Base-by-base conservation (phyloP, 2,888 invertebrate species). In the Mayetiola destructor region DNA sequence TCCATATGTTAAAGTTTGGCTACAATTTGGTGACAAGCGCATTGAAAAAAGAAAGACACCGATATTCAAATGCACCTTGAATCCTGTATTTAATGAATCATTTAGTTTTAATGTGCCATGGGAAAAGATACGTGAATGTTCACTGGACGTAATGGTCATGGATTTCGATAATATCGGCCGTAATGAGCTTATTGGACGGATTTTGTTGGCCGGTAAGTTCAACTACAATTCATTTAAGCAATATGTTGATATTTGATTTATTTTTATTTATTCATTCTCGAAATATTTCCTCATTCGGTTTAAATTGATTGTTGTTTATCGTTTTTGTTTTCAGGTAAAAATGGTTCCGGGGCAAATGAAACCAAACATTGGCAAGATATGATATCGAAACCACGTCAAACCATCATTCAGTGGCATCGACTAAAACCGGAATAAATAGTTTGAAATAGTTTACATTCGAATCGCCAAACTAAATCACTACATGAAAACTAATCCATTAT, bases 301-400 rank as follows among this genome's bases (percentile, higher is more conserved):
- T 18, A 36, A 35, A 35, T 21, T 23, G 5, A n/a, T 16, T 4
- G 18, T 57, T 37, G 20, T 56, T 56, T 37, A n/a, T 37, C 14
- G 5, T 57, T 42, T 57, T n/a, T n/a, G n/a, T n/a, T 64, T 68
- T 61, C 76, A 90, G 91, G 90, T 58, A 91, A 91, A 73, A 91
- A 89, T 67, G 90, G 90, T 12, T 93, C 92, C 57, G 95, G 95
- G 1, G 93, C 94, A 18, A 85, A 90, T 58, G 95, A 95, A 74
- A 92, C 92, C 36, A 93, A 94, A 70, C 95, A 95, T 73, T 95
- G 95, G 95, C 93, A 93, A 68, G 95, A 95, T 69, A 95, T 95
- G 95, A 92, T 95, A 64, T 90, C 92, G 60, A 95, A 95, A 75
- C 94, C 94, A 21, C 78, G 93, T 63, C 94, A 95, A 75, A 91